Evolutionary conservation across 2,113 vertebrate genomes (phyloP).

Genomic region (Tonatia bakeri): DNA sequence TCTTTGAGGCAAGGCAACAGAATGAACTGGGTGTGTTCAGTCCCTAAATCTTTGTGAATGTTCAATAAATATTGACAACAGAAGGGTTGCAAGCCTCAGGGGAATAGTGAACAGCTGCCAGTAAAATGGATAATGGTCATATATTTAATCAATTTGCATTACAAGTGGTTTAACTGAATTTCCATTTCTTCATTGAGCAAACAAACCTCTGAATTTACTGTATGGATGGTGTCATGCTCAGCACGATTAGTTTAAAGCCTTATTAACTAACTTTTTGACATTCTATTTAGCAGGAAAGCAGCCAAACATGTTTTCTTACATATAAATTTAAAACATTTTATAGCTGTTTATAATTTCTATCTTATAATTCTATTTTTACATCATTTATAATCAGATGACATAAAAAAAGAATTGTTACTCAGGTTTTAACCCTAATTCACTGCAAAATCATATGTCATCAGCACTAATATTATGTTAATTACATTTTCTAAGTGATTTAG

Average conservation of each 20-base stretch:
- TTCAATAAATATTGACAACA: slow-evolving; percentile 53
- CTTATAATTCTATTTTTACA: neutral
- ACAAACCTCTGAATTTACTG: slow-evolving; percentile 6
- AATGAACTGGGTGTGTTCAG: neutral
- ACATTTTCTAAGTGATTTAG: slow-evolving; percentile 9
- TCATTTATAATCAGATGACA: neutral
- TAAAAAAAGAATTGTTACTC: neutral
- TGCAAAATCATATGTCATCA: neutral
- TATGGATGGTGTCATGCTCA: neutral
- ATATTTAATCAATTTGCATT: slow-evolving; percentile 52
- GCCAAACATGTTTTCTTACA: neutral
- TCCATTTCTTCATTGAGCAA: neutral
- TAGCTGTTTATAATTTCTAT: neutral
- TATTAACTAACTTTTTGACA: neutral
- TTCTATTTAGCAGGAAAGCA: neutral
- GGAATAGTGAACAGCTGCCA: slow-evolving; percentile 18
- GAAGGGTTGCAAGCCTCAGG: neutral
- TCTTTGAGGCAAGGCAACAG: neutral
- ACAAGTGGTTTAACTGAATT: slow-evolving; percentile 22
- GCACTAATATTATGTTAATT: neutral
- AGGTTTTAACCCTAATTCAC: neutral
- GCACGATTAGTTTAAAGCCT: neutral
- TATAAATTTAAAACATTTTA: neutral
- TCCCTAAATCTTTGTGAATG: slow-evolving; percentile 23
- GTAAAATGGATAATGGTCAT: slow-evolving; percentile 41